Evolutionary conservation across 2,888 invertebrate genomes (phyloP).

Genomic region (Drosophila kanekoi): DNA sequence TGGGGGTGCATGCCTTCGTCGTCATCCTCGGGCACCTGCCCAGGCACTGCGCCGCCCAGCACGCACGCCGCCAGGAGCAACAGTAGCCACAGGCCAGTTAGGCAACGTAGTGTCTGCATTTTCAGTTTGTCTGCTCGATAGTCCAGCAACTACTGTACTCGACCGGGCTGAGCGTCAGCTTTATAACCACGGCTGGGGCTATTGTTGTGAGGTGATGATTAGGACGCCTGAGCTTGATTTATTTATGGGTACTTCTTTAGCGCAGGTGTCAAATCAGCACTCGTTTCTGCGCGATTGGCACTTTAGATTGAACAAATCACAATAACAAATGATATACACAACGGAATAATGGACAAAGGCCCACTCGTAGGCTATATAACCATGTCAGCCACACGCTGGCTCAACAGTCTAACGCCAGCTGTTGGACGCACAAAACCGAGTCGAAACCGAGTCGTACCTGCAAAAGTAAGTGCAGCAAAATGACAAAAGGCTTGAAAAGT

Average conservation of each 20-base stretch:
- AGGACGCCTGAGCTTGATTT: constrained; percentile 8
- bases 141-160: constrained; percentile 51
- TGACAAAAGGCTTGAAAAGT: constrained; percentile 29
- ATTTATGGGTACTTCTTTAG: constrained; percentile 48
- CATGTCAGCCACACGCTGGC: constrained; percentile 7
- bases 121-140: constrained; percentile 32
- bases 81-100: constrained; percentile 23
- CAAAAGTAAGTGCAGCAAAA: constrained; percentile 2
- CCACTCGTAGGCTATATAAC: constrained; percentile 60
- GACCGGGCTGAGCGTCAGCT: constrained; percentile 21
- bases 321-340: constrained; percentile 25
- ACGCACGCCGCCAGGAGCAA: constrained; percentile 33
- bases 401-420: constrained; percentile 46
- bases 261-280: constrained; percentile 46
- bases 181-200: constrained; percentile 50
- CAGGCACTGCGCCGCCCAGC: constrained; percentile 57
- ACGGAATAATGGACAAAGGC: constrained; percentile 18
- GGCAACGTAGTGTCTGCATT: constrained; percentile 33
- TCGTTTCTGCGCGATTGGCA: constrained; percentile 57
- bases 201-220: constrained; percentile 31
- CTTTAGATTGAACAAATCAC: constrained; percentile 58
- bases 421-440: constrained; percentile 23
- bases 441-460: background rate
- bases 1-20: constrained; percentile 75
- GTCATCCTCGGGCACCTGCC: constrained; percentile 19